These are phyloP conservation scores for Plecotus auritus DNA, from an alignment of 2,113 vertebrate species.

Conservation along the genomic window DNA sequence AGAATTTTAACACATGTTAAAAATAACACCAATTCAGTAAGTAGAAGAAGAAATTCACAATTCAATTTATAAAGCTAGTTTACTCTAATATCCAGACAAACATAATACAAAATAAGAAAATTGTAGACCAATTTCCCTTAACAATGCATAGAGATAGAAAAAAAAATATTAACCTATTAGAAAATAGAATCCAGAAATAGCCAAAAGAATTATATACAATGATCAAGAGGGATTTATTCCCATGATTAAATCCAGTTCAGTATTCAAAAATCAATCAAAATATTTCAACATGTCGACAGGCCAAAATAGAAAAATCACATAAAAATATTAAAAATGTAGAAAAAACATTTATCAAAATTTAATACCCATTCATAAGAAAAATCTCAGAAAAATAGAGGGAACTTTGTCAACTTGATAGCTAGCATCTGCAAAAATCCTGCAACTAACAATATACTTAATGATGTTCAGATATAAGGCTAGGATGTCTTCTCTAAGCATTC, in stretches of 20 bases:
- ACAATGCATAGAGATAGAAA: background rate
- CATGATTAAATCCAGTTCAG: background rate
- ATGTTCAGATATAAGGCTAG: background rate
- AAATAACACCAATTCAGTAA: background rate
- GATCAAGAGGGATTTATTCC: too few species aligned
- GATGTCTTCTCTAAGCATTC: background rate
- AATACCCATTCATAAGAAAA: background rate
- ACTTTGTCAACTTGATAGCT: background rate
- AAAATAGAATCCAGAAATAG: background rate
- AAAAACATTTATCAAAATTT: background rate
- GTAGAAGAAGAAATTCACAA: background rate
- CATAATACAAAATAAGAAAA: background rate
- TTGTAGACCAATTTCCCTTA: accelerated
- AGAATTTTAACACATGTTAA: conserved; percentile 15
- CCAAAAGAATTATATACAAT: background rate
- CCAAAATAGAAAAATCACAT: background rate
- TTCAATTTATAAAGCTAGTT: background rate
- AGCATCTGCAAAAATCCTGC: background rate
- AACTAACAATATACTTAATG: background rate
- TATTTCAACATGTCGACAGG: background rate
- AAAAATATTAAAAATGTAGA: background rate
- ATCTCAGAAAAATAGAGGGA: background rate
- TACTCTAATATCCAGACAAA: background rate
- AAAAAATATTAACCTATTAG: background rate
- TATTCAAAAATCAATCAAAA: background rate